phyloP scores from a whole-genome alignment of 2,113 vertebrate species.

The zebrafish (Danio rerio) region DNA sequence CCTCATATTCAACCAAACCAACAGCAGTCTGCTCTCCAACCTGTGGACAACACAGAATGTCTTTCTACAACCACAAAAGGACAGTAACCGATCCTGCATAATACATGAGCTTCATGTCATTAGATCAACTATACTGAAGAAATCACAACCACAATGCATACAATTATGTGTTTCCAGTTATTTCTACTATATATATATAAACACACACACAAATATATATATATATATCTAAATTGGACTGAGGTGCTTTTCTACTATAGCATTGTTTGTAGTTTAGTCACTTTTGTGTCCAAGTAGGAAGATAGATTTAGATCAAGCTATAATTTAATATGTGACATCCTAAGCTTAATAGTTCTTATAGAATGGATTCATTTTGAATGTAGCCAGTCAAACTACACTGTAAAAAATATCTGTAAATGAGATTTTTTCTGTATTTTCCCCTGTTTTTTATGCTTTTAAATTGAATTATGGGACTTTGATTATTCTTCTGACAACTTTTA shows the following conservation, averaged over 20 bases:
- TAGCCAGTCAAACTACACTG: not conserved
- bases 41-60: conserved; percentile 42
- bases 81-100: conserved; percentile 40
- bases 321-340: conserved; percentile 46
- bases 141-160: conserved; percentile 36
- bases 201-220: too few species aligned
- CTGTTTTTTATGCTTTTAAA: too few species aligned
- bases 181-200: conserved; percentile 25
- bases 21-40: conserved; percentile 47
- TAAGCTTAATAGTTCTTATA: conserved; percentile 49
- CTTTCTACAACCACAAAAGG: conserved; percentile 25
- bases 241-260: conserved; percentile 52
- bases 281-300: conserved; percentile 41
- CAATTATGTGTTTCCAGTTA: conserved; percentile 47
- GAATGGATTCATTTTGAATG: conserved; percentile 44
- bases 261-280: conserved; percentile 47
- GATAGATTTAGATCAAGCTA: conserved; percentile 45
- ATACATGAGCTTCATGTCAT: conserved; percentile 14
- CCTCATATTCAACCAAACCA: conserved; percentile 50
- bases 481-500: too few species aligned
- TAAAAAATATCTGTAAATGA: too few species aligned
- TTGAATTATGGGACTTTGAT: too few species aligned
- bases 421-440: too few species aligned
- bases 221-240: not conserved
- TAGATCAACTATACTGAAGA: conserved; percentile 13